Conservation (phyloP, 2,113 vertebrate species). For the Suncus etruscus region DNA sequence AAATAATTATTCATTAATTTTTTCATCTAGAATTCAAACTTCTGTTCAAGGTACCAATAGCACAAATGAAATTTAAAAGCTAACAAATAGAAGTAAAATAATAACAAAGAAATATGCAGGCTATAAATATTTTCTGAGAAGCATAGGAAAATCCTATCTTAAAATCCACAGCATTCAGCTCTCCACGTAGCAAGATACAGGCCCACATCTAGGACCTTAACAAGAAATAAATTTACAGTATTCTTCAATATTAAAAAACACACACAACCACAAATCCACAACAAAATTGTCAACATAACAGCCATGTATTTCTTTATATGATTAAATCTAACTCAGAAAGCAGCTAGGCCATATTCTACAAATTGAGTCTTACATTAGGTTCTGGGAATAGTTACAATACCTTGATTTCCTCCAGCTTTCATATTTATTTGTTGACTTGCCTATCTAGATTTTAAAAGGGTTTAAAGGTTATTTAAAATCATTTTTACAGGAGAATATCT, state of each 20-base stretch:
- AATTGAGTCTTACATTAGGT: slow-evolving; percentile 49
- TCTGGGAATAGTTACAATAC: slow-evolving; percentile 22
- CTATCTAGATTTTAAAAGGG: slow-evolving; percentile 45
- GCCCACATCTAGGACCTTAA: neutral
- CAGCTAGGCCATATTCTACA: slow-evolving; percentile 37
- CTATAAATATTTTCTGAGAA: neutral
- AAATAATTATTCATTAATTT: slow-evolving; percentile 35
- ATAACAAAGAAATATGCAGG: slow-evolving; percentile 28
- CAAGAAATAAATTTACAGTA: slow-evolving; percentile 45
- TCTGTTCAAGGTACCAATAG: slow-evolving; percentile 23
- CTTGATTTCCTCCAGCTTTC: slow-evolving; percentile 21
- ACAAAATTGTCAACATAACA: too few species aligned
- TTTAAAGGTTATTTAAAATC: neutral
- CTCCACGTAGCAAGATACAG: neutral
- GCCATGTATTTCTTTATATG: slow-evolving; percentile 30
- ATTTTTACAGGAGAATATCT: slow-evolving; percentile 32
- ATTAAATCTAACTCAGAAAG: slow-evolving; percentile 52
- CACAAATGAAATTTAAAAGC: slow-evolving; percentile 57
- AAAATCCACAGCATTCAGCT: slow-evolving; percentile 5
- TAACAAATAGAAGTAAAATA: slow-evolving; percentile 58
- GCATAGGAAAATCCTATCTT: slow-evolving; percentile 18
- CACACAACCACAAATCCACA: slow-evolving; percentile 23
- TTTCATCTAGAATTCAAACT: slow-evolving; percentile 46
- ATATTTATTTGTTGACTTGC: slow-evolving; percentile 31
- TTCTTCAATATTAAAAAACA: slow-evolving; percentile 13